A percentile compares a stretch with the other conserved stretches of the same genome.
Evolutionary conservation across 2,888 invertebrate genomes (phyloP).

Genomic region (Candidula unifasciata): DNA sequence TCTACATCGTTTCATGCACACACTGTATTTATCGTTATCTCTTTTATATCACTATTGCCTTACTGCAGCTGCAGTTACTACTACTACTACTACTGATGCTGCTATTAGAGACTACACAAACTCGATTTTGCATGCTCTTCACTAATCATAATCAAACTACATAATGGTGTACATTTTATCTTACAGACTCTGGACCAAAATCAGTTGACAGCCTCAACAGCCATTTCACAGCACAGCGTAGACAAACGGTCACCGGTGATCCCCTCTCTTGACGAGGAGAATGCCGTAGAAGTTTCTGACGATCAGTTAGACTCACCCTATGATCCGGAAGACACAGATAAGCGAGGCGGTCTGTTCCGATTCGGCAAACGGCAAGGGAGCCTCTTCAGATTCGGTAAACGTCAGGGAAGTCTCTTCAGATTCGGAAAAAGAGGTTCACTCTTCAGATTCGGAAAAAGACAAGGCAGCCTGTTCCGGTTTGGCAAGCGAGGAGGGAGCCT

Average conservation of each 20-base stretch:
- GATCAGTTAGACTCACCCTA: neutral
- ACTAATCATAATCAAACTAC: too few relatives aligned
- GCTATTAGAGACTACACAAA: too few relatives aligned
- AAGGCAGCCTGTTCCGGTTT: slow-evolving; percentile 58
- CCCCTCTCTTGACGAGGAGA: neutral
- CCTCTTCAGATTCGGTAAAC: slow-evolving; percentile 58
- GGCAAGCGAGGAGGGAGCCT: slow-evolving; percentile 60
- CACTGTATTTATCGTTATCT: too few relatives aligned
- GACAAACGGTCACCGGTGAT: neutral
- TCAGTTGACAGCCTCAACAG: neutral
- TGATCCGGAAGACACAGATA: slow-evolving; percentile 42
- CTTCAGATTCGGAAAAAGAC: slow-evolving; percentile 63
- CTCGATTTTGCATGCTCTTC: too few relatives aligned
- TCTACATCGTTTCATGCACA: too few relatives aligned
- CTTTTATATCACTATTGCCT: too few relatives aligned
- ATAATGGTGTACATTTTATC: neutral
- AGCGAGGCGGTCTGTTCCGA: slow-evolving; percentile 61
- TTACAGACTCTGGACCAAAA: neutral
- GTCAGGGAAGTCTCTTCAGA: slow-evolving; percentile 58
- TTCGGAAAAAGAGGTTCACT: slow-evolving; percentile 60
- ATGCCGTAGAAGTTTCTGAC: neutral
- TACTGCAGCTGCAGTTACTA: too few relatives aligned
- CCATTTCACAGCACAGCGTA: neutral
- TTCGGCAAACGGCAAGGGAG: slow-evolving; percentile 61
- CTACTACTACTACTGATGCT: too few relatives aligned